Evolutionary conservation across 2,888 invertebrate genomes (phyloP), one percentile per base, ranked within the genome.

Genomic region (Sarcophaga subvicina): DNA sequence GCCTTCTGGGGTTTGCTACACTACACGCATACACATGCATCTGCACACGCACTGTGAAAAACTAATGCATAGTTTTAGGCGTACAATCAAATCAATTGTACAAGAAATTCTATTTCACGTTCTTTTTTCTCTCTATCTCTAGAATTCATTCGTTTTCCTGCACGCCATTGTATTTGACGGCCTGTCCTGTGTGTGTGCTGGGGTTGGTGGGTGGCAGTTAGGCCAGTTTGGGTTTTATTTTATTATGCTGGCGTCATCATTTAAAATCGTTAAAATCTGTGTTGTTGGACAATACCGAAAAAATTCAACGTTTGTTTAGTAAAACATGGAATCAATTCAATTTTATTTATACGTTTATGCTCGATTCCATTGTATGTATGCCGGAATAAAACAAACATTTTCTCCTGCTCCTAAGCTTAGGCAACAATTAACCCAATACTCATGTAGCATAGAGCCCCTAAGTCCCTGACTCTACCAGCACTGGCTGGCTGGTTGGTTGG

Each of bases 21-120:
- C 64, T 22, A 37, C 45, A 22, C 63, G 62, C 22, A 27, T 49
- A 75, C 25, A 60, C 37, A 63, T n/a, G 67, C 67, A 59, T 80
- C 64, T 80, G 20, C 27, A 54, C 37, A 5, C 37, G 12, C 37
- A 8, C 8, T 37, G 10, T 37, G 47, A 75, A 72, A 76, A 72
- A 80, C 63, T 76, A 70, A 62, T 80, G 77, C 62, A 69, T 75
- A 86, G 80, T 84, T 83, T 63, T 88, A 83, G 37, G 84, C 69
- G 64, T 71, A 63, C 75, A 84, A 79, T 84, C 84, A 83, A 84
- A 82, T 84, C 84, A 76, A 81, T 86, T 86, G 83, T 86, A 69
- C 80, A 70, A 80, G 49, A 64, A 72, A 64, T 37, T 60, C 37
- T 22, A 54, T 49, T 49, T 14, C 14, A 14, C 49, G 8, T 4